phyloP scores from a whole-genome alignment of 2,797 vertebrate species.

The Gouania willdenowi region DNA sequence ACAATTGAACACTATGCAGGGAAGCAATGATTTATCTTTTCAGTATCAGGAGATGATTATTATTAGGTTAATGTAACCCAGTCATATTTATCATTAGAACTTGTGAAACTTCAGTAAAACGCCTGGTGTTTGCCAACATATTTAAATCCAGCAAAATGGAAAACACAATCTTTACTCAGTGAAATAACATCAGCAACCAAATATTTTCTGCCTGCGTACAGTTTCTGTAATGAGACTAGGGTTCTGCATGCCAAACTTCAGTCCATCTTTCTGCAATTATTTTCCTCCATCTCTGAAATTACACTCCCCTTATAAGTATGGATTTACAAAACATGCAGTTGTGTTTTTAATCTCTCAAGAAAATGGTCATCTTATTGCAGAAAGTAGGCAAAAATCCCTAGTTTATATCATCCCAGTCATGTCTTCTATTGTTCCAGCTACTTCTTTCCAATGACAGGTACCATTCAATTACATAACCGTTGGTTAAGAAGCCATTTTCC shows the following conservation, averaged over 20 bases:
- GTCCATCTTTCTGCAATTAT: constrained; percentile 12
- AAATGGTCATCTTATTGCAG: constrained; percentile 77
- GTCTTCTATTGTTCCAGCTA: constrained; percentile 68
- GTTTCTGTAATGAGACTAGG: constrained; percentile 5
- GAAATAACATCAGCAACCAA: too few relatives aligned
- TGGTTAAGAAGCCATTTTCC: constrained; percentile 83
- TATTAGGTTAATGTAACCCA: too few relatives aligned
- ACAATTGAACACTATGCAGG: constrained; percentile 30
- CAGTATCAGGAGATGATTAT: too few relatives aligned
- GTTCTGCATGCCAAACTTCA: neutral
- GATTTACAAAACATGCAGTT: constrained; percentile 54
- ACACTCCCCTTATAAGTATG: neutral
- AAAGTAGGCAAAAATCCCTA: constrained; percentile 83
- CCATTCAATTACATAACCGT: constrained; percentile 87
- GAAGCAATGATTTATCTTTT: constrained; percentile 22
- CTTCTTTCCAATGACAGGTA: constrained; percentile 84
- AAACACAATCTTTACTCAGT: too few relatives aligned
- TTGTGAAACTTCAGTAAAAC: too few relatives aligned
- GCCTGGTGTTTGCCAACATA: too few relatives aligned
- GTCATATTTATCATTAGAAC: too few relatives aligned
- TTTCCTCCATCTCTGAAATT: constrained; percentile 9
- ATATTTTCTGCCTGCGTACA: constrained; percentile 4
- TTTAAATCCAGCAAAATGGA: constrained; percentile 7
- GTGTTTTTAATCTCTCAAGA: constrained; percentile 80
- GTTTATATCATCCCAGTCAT: constrained; percentile 66